These are phyloP conservation scores for Trimorus sp. DNA, from an alignment of 2,888 invertebrate species.

Conservation along the genomic window DNA sequence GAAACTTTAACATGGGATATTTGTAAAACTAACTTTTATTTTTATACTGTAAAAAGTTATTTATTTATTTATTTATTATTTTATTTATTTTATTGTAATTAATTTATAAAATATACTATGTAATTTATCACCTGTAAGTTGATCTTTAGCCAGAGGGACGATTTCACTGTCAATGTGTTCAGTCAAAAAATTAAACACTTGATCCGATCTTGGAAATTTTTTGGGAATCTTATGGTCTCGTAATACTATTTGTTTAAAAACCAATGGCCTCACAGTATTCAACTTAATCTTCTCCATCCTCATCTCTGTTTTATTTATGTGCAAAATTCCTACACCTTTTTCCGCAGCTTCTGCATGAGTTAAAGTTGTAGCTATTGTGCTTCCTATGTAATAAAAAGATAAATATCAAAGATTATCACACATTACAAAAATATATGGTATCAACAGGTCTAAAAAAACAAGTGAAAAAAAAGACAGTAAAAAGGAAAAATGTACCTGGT, in stretches of 20 bases:
- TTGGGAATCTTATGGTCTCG: constrained; percentile 23
- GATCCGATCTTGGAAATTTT: constrained; percentile 37
- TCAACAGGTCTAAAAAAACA: too few species aligned
- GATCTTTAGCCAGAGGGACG: constrained; percentile 22
- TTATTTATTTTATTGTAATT: too few species aligned
- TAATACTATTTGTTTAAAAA: constrained; percentile 32
- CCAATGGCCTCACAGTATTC: constrained; percentile 40
- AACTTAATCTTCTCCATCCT: constrained; percentile 25
- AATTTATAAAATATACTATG: too few species aligned
- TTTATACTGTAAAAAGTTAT: too few species aligned
- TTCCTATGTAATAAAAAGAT: constrained; percentile 25
- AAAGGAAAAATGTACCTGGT: constrained; percentile 28
- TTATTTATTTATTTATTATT: too few species aligned
- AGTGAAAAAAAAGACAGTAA: too few species aligned
- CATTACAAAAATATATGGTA: too few species aligned
- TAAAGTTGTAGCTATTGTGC: constrained; percentile 37
- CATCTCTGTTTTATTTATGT: constrained; percentile 18
- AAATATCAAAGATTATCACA: neutral
- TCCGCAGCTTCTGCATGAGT: constrained; percentile 21
- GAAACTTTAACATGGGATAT: too few species aligned
- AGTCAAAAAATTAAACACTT: constrained; percentile 47
- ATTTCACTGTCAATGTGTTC: constrained; percentile 40
- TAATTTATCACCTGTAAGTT: constrained; percentile 30
- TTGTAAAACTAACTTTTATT: too few species aligned
- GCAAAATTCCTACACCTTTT: constrained; percentile 32